Evolutionary conservation across 2,888 invertebrate species (phyloP).

Genomic region (Dasysyrphus albostriatus): DNA sequence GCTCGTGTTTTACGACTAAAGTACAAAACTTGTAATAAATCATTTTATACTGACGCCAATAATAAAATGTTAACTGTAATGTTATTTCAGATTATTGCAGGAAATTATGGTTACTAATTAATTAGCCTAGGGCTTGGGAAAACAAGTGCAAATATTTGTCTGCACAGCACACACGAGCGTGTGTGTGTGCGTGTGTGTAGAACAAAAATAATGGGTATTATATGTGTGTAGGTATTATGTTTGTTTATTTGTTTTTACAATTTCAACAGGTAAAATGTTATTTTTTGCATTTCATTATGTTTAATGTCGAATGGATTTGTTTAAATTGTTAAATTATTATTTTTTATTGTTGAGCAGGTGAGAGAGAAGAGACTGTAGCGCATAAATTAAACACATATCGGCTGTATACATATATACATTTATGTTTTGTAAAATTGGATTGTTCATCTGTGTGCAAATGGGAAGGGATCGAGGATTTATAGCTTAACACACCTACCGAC

Average conservation of each 20-base stretch:
- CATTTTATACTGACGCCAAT: constrained; percentile 70
- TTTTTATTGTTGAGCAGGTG: background rate
- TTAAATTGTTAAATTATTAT: constrained; percentile 37
- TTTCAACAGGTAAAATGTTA: constrained; percentile 65
- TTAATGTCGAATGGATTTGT: constrained; percentile 51
- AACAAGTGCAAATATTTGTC: constrained; percentile 43
- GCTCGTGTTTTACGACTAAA: constrained; percentile 64
- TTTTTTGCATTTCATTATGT: constrained; percentile 52
- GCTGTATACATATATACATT: too few relatives aligned
- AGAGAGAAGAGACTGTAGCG: background rate
- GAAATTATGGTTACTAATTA: constrained; percentile 74
- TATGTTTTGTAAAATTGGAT: background rate
- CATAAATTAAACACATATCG: constrained; percentile 19
- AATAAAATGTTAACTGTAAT: constrained; percentile 74
- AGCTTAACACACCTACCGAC: background rate
- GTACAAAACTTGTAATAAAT: constrained; percentile 68
- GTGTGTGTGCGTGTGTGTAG: background rate
- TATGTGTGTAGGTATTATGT: background rate
- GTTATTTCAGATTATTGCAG: constrained; percentile 73
- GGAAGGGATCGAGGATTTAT: constrained; percentile 11
- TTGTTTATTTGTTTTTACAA: constrained; percentile 33
- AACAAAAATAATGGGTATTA: background rate
- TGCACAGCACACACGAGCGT: background rate
- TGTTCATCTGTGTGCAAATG: background rate
- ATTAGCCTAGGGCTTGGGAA: constrained; percentile 51